Evolutionary conservation across 1,140 invertebrate species (phyloP).

Genomic region (Diuraphis noxia): DNA sequence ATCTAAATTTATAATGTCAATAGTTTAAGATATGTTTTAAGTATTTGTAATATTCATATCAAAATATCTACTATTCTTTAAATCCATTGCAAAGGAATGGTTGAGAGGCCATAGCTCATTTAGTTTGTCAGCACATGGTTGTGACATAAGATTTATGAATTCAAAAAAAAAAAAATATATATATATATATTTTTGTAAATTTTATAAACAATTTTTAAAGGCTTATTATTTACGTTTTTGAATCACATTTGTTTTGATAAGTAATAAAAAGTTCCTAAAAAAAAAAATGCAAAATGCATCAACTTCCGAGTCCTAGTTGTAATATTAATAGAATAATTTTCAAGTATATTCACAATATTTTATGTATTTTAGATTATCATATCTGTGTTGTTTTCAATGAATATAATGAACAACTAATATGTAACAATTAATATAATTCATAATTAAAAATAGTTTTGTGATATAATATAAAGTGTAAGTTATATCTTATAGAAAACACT

Average conservation of each 20-base stretch:
- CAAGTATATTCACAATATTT: no score
- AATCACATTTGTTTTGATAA: no score
- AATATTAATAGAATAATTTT: background rate
- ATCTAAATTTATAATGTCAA: background rate
- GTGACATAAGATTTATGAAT: no score
- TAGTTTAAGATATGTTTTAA: background rate
- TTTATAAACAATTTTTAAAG: no score
- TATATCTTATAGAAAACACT: background rate
- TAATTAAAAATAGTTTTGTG: background rate
- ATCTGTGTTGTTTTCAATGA: background rate
- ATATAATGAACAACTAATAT: background rate
- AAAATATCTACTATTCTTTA: background rate
- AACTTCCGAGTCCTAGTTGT: background rate
- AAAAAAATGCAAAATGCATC: no score
- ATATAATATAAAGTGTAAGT: background rate
- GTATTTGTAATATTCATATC: background rate
- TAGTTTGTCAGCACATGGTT: no score
- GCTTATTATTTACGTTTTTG: no score
- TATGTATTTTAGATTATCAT: background rate
- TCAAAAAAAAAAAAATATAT: no score
- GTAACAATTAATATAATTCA: background rate
- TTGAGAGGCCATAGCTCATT: no score
- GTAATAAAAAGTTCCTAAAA: no score
- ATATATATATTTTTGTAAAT: no score
- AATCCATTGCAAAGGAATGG: fast-evolving